Conservation (phyloP, 2,113 vertebrate genomes). For the Gila orcuttii region DNA sequence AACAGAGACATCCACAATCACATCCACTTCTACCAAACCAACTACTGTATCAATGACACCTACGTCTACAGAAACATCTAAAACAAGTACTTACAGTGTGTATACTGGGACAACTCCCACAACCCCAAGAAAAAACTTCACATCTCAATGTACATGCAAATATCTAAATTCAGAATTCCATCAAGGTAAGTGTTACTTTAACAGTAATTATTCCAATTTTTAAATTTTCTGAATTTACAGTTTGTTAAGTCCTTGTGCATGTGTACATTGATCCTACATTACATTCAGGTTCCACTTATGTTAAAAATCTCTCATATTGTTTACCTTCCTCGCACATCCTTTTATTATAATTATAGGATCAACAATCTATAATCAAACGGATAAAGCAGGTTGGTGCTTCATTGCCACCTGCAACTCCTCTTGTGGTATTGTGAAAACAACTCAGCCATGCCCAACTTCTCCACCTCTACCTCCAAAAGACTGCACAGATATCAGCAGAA, state of each 20-base stretch:
- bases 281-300: background rate
- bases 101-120: too few species aligned
- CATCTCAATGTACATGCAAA: too few species aligned
- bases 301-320: background rate
- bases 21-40: too few species aligned
- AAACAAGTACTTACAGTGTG: too few species aligned
- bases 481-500: background rate
- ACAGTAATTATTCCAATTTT: background rate
- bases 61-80: too few species aligned
- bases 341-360: constrained; percentile 66
- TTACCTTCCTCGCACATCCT: constrained; percentile 9
- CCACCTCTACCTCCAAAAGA: background rate
- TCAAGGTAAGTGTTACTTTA: too few species aligned
- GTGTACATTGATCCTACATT: background rate
- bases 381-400: constrained; percentile 76
- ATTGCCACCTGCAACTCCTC: constrained; percentile 72
- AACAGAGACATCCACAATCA: too few species aligned
- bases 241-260: background rate
- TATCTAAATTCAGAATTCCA: too few species aligned
- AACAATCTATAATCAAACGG: constrained; percentile 75
- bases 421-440: constrained; percentile 70
- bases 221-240: background rate
- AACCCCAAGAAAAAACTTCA: too few species aligned
- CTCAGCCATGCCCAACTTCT: constrained; percentile 54
- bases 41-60: too few species aligned